phyloP scores from a whole-genome alignment of 2,888 invertebrate species.

The Trichogramma evanescens region DNA sequence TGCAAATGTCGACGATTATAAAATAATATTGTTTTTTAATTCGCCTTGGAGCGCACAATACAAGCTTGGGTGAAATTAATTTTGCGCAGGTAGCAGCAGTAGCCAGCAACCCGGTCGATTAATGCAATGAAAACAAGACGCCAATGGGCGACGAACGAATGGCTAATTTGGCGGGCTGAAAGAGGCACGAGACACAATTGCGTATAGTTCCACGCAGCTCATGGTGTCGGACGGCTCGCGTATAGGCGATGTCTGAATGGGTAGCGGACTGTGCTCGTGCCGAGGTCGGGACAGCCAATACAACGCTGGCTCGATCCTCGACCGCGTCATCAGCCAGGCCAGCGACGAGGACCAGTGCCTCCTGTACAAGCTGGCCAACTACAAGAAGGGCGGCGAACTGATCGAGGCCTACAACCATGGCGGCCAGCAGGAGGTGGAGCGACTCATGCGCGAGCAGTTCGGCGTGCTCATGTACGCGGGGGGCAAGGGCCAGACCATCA shows the following conservation, averaged over 20 bases:
- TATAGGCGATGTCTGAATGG: conserved; percentile 33
- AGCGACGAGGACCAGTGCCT: conserved; percentile 80
- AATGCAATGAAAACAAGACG: no score
- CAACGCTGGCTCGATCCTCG: conserved; percentile 71
- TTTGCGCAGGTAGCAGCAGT: no score
- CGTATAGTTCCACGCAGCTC: not conserved
- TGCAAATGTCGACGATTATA: no score
- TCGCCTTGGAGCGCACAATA: no score
- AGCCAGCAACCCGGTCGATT: no score
- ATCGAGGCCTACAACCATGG: conserved; percentile 81
- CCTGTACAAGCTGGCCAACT: conserved; percentile 80
- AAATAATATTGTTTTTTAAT: no score
- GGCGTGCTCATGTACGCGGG: conserved; percentile 81
- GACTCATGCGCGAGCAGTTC: conserved; percentile 78
- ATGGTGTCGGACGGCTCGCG: not conserved
- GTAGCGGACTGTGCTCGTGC: conserved; percentile 40
- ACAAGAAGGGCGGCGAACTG: conserved; percentile 84
- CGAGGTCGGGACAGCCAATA: conserved; percentile 43
- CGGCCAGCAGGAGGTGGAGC: conserved; percentile 76
- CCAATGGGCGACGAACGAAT: no score
- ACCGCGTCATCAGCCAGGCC: conserved; percentile 83
- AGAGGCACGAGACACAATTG: no score
- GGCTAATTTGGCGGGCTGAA: no score
- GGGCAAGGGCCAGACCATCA: conserved; percentile 77
- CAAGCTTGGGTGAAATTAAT: no score